A percentile compares a stretch with the other conserved stretches of the same genome.
Conservation (phyloP, 2,888 invertebrate species). For the Arctia plantaginis region DNA sequence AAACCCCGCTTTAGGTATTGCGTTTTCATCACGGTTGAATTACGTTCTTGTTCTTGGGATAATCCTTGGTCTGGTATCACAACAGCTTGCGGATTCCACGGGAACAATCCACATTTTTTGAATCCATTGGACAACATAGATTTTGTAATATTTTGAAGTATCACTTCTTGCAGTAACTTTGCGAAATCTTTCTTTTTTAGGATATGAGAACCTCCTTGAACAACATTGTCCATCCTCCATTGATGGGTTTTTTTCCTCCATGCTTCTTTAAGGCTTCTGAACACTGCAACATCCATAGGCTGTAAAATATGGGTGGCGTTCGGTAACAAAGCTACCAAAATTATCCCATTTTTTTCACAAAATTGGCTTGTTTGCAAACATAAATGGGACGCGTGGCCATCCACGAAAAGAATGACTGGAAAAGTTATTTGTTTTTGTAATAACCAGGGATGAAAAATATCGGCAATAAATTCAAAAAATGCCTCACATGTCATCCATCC, state of each 20-base stretch:
- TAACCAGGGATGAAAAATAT: conserved; percentile 5
- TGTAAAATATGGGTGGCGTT: conserved; percentile 25
- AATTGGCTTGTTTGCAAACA: conserved; percentile 55
- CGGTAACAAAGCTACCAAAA: conserved; percentile 58
- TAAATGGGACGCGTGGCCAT: not conserved
- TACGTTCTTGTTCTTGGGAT: too few species aligned
- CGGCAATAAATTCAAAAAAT: conserved; percentile 7
- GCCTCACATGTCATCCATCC: conserved; percentile 6
- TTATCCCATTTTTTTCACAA: conserved; percentile 62
- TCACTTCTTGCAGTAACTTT: too few species aligned
- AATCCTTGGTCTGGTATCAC: too few species aligned
- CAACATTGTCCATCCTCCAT: not conserved
- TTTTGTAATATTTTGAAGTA: conserved; percentile 18
- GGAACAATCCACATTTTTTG: too few species aligned
- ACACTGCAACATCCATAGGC: conserved; percentile 22
- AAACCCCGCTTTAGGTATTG: too few species aligned
- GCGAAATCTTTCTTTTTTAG: too few species aligned
- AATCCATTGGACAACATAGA: conserved; percentile 50
- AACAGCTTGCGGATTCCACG: too few species aligned
- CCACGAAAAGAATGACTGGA: not conserved
- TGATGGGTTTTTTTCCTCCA: conserved; percentile 50
- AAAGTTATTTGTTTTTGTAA: not conserved
- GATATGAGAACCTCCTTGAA: not conserved
- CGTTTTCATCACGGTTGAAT: too few species aligned
- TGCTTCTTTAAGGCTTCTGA: conserved; percentile 43